These are phyloP conservation scores for Carlito syrichta DNA, from an alignment of 2,113 vertebrate species.

Conservation along the genomic window DNA sequence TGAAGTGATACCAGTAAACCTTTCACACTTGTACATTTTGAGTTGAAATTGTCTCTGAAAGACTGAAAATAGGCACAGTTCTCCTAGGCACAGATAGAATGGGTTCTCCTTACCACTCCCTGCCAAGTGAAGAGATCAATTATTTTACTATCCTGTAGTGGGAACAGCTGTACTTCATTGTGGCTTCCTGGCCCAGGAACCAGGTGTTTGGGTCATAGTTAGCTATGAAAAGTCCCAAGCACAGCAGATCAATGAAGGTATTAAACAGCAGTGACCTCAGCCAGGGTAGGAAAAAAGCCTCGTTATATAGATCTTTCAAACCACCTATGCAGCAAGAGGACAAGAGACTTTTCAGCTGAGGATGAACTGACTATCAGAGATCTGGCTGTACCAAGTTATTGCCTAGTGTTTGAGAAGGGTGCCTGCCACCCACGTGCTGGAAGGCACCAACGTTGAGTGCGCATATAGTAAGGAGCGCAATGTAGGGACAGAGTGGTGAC, in stretches of 20 bases:
- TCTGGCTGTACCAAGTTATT: constrained; percentile 67
- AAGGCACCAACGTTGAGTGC: constrained; percentile 66
- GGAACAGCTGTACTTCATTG: neutral
- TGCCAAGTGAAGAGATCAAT: neutral
- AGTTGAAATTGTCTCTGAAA: constrained; percentile 16
- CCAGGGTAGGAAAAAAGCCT: neutral
- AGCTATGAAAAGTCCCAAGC: neutral
- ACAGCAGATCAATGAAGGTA: neutral
- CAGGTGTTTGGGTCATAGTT: neutral
- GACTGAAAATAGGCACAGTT: constrained; percentile 50
- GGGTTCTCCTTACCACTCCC: neutral
- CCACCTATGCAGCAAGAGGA: constrained; percentile 37
- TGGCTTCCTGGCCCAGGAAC: neutral
- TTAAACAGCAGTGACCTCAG: neutral
- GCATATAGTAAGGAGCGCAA: constrained; percentile 7
- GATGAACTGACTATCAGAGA: constrained; percentile 54
- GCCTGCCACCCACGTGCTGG: constrained; percentile 41
- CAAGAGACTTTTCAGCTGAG: constrained; percentile 6
- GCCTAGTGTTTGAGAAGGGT: constrained; percentile 68
- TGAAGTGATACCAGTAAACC: neutral
- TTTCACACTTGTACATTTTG: neutral
- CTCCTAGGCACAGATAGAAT: constrained; percentile 48
- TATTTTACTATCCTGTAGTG: neutral
- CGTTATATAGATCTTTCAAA: neutral
- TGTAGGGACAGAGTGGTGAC: neutral